phyloP scores from a whole-genome alignment of 2,113 vertebrate species.

The Pteruthius melanotis region DNA sequence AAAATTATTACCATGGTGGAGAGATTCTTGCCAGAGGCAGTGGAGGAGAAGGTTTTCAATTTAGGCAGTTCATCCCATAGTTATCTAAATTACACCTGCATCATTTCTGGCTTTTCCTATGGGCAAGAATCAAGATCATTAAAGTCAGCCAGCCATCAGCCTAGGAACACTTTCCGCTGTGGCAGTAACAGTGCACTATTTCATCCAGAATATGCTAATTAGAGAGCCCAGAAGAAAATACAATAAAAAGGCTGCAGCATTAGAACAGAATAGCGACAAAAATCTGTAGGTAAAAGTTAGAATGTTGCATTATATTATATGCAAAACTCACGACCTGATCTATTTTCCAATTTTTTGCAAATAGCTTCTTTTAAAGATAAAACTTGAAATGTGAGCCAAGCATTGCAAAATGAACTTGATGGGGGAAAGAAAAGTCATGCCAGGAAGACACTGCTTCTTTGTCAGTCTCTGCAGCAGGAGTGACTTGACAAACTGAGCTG shows the following conservation, averaged over 20 bases:
- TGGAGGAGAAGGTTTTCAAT: background rate
- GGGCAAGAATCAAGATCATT: background rate
- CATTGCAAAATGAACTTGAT: background rate
- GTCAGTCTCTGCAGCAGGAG: background rate
- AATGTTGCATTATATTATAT: background rate
- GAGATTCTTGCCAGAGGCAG: background rate
- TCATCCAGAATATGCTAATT: background rate
- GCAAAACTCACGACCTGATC: rapidly evolving
- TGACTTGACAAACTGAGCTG: conserved; percentile 21
- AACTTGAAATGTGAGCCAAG: background rate
- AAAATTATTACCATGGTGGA: background rate
- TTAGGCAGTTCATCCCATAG: background rate
- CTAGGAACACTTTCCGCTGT: background rate
- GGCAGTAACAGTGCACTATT: background rate
- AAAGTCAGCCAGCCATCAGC: conserved; percentile 10
- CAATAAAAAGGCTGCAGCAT: background rate
- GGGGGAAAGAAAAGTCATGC: background rate
- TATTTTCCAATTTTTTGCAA: background rate
- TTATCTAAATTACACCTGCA: conserved; percentile 30
- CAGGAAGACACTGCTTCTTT: background rate
- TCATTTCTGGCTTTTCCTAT: background rate
- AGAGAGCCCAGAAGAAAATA: background rate
- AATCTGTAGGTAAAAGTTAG: background rate
- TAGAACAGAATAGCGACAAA: background rate
- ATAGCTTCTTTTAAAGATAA: background rate